A percentile compares a stretch with the other conserved stretches of the same genome.
phyloP scores from a whole-genome alignment of 2,113 vertebrate species.

The Nymphicus hollandicus region DNA sequence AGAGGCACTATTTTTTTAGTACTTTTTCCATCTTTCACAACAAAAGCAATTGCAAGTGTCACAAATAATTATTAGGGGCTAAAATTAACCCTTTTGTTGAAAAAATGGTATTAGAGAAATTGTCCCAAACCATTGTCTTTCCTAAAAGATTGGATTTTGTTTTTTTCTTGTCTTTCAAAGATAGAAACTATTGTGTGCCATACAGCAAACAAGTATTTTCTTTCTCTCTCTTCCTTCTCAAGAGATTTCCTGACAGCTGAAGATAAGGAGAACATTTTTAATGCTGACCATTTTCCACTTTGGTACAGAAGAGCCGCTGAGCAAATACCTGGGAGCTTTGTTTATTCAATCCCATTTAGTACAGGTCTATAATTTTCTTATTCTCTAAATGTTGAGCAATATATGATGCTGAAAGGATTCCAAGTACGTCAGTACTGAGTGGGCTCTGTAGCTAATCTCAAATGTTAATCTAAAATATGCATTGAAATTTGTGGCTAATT shows the following conservation, averaged over 20 bases:
- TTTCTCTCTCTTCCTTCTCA: constrained; percentile 73
- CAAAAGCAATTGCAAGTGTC: neutral
- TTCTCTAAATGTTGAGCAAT: neutral
- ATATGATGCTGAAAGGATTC: neutral
- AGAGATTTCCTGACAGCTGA: constrained; percentile 97
- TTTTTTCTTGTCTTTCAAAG: neutral
- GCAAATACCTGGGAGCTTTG: constrained; percentile 94
- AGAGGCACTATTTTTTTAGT: neutral
- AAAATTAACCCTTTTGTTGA: neutral
- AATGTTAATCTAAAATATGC: neutral
- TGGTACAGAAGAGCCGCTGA: constrained; percentile 98
- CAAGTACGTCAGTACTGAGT: neutral
- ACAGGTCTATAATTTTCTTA: constrained; percentile 76
- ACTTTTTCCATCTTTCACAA: neutral
- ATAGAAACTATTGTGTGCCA: neutral
- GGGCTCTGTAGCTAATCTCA: neutral
- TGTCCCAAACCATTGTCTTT: neutral
- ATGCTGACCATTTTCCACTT: constrained; percentile 95
- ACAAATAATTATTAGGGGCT: neutral
- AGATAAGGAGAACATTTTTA: constrained; percentile 96
- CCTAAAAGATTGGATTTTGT: neutral
- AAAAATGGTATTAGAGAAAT: neutral
- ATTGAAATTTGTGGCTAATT: neutral
- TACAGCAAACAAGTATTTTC: constrained; percentile 2
- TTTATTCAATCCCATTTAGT: constrained; percentile 94